These are phyloP conservation scores for Nothoprocta perdicaria DNA, from an alignment of 2,113 vertebrate species.

Conservation along the genomic window DNA sequence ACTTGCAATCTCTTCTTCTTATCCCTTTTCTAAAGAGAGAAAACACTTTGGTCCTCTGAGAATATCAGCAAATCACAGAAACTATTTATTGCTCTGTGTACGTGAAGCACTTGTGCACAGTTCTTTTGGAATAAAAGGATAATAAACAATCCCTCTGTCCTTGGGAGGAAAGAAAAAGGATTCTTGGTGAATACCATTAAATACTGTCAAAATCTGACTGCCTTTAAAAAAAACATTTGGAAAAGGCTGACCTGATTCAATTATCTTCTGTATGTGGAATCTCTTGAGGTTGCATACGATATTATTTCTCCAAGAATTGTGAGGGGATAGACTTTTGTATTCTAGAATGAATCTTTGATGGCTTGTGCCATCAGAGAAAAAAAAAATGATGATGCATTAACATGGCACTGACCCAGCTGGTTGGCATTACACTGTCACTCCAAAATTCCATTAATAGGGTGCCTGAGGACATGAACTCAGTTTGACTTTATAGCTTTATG, in stretches of 20 bases:
- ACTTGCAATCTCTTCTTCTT: slow-evolving; percentile 5
- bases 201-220: background rate
- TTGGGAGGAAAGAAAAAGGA: slow-evolving; percentile 1
- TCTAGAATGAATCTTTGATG: slow-evolving; percentile 15
- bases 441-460: slow-evolving; percentile 65
- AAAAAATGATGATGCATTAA: slow-evolving; percentile 48
- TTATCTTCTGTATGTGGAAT: background rate
- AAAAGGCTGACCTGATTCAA: background rate
- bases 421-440: slow-evolving; percentile 30
- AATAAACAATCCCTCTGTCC: background rate
- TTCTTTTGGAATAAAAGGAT: slow-evolving; percentile 2
- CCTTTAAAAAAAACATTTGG: slow-evolving; percentile 13
- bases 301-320: background rate
- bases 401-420: slow-evolving; percentile 51
- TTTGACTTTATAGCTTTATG: slow-evolving; percentile 62
- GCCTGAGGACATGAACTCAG: slow-evolving; percentile 72
- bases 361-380: slow-evolving; percentile 45
- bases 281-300: background rate
- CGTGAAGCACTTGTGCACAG: background rate
- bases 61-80: slow-evolving; percentile 26
- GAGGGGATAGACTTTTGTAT: background rate
- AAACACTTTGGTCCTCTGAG: slow-evolving; percentile 20
- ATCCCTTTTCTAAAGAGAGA: background rate
- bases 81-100: background rate
- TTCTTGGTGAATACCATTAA: background rate